Base-by-base conservation (phyloP, 2,113 vertebrate genomes). In the Leiothrix lutea region DNA sequence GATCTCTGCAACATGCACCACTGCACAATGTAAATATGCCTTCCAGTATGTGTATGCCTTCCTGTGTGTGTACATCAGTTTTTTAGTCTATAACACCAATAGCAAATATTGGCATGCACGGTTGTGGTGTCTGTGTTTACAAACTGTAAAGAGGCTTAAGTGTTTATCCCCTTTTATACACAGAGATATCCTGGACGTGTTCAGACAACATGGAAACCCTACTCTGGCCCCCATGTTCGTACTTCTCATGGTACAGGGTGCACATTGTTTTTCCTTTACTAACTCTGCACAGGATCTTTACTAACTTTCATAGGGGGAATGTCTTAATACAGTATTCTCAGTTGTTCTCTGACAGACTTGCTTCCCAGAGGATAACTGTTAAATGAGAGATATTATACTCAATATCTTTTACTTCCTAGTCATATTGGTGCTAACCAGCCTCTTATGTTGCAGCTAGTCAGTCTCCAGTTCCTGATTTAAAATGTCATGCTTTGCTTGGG, bases 111-210 rank as follows among this genome's bases (percentile, higher is more conserved):
- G 77, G 40, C 75, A 61, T 33, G 50, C 62, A 86, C 1, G 3
- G 40, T 50, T 91, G 78, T 5, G 45, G 70, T 89, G 91, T 87
- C 93, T 95, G 86, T 72, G 48, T 91, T 96, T 96, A 71, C 70
- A 82, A 87, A 62, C 36, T 85, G 53, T 65, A 91, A 94, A 92
- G 80, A 91, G 62, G 89, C 87, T 96, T 87, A 92, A 72, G 70
- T 48, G 53, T 87, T 89, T 86, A 95, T 94, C 78, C 48, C 38
- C 48, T 92, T 80, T 80, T 81, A 51, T 26, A 92, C 78, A 89
- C 45, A 92, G 61, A 89, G 20, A 79, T 86, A 95, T 91, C 80
- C 89, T 24, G 77, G 86, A 84, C 0, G 0, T 40, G 40, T 53
- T 88, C 26, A 72, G 72, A 38, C 62, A 61, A 48, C 36, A 42